phyloP scores from a whole-genome alignment of 2,797 vertebrate species.

The Benthosema pterotum region DNA sequence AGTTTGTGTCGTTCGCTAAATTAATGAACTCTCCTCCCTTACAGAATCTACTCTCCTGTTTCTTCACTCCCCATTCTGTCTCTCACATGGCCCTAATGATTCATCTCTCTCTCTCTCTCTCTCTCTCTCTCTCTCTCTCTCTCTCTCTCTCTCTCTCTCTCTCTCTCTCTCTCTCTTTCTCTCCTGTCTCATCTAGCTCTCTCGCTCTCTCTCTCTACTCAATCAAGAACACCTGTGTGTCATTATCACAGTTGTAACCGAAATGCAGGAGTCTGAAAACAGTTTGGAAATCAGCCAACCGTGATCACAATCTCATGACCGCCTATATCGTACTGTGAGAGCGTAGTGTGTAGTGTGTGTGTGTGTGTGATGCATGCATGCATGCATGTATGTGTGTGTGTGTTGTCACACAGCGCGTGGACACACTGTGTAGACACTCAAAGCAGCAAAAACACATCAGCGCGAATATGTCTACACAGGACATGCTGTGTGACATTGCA shows the following conservation, averaged over 20 bases:
- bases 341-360: conserved; percentile 7
- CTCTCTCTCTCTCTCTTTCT: conserved; percentile 32
- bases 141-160: not conserved
- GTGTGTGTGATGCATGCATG: conserved; percentile 22
- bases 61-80: not conserved
- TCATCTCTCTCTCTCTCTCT: not conserved
- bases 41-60: conserved; percentile 1
- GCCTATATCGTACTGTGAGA: not conserved
- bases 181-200: not conserved
- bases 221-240: conserved; percentile 67
- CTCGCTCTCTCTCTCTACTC: not conserved
- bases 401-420: conserved; percentile 25
- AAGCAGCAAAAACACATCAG: conserved; percentile 61
- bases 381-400: conserved; percentile 11
- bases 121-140: conserved; percentile 4
- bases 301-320: conserved; percentile 41
- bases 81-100: not conserved
- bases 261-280: conserved; percentile 45
- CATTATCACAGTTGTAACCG: conserved; percentile 60
- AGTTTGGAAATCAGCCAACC: conserved; percentile 42
- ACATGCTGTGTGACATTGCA: conserved; percentile 31
- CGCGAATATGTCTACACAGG: conserved; percentile 60
- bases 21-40: conserved; percentile 1
- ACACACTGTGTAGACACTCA: conserved; percentile 57
- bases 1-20: no score